Base-by-base conservation (phyloP, 2,888 invertebrate species). In the Athalia cordata region DNA sequence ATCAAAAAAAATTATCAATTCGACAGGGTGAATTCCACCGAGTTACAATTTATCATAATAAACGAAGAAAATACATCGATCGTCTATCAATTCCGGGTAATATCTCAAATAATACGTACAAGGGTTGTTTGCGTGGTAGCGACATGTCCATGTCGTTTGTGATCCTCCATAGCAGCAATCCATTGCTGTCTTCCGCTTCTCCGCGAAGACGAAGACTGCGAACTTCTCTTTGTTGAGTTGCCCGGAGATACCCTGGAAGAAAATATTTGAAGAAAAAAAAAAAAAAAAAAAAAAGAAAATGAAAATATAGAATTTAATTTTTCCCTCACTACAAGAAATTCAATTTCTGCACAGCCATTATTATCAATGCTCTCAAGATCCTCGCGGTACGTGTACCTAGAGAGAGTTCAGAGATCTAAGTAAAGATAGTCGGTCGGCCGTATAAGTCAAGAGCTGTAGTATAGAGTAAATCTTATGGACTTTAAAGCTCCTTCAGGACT, bases 41-140 rank as follows among this genome's bases (percentile, higher is more conserved):
- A 47, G 11, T 55, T 7, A 4, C 11, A 65, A 65, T 11, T 45
- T 3, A 64, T 45, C 1, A 43, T 11, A 64, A 11, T n/a, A 45
- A 7, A 65, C 29, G 65, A 47, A 47, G 9, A 9, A 65, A 6
- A 7, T 29, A 29, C 29, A 29, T 29, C 29, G 29, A 29, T 29
- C 29, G 29, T 29, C 29, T 29, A 29, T 29, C 29, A 0, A 29
- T 29, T 29, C 29, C 29, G 29, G 29, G 29, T 29, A 29, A 29
- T 29, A 29, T 29, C 29, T 29, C 29, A 29, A 29, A 29, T 55
- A 43, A 79, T 84, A 92, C 94, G 93, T 91, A 96, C 96, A 92
- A 96, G 93, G 86, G 96, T 96, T 78, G 96, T 96, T 91, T 96
- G 95, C 66, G 95, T 95, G 80, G 95, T 94, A 82, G 94, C 93